A percentile compares a stretch with the other conserved stretches of the same genome.
phyloP scores from a whole-genome alignment of 1,140 invertebrate genomes.

The Antheraea pernyi region DNA sequence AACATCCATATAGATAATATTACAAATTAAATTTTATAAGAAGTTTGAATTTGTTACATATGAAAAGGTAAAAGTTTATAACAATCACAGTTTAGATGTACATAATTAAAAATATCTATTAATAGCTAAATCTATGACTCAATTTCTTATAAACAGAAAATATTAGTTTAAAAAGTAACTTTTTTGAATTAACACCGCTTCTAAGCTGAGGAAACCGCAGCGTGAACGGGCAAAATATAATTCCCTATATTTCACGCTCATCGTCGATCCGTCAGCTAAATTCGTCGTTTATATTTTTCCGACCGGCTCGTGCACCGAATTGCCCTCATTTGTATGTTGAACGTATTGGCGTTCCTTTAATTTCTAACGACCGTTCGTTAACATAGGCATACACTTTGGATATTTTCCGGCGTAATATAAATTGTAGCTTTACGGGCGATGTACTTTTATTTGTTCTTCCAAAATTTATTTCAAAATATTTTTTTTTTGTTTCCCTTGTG shows the following conservation, averaged over 20 bases:
- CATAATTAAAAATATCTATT: too few species aligned
- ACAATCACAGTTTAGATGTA: too few species aligned
- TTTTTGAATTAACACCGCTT: too few species aligned
- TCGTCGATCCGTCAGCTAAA: slow-evolving; percentile 20
- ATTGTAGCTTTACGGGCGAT: neutral
- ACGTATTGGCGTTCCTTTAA: slow-evolving; percentile 21
- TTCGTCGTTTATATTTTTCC: slow-evolving; percentile 27
- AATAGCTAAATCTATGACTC: too few species aligned
- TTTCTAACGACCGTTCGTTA: slow-evolving; percentile 18
- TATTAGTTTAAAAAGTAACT: too few species aligned
- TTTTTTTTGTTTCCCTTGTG: neutral
- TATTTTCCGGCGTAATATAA: neutral
- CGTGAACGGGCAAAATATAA: neutral
- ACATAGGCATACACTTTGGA: neutral
- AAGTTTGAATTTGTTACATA: too few species aligned
- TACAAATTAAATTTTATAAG: too few species aligned
- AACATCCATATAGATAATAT: too few species aligned
- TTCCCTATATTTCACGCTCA: neutral
- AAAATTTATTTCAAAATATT: neutral
- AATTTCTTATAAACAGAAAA: too few species aligned
- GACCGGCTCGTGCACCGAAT: slow-evolving; percentile 20
- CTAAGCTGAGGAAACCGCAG: neutral
- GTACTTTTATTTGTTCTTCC: neutral
- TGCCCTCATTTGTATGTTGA: slow-evolving; percentile 28
- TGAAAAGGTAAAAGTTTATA: too few species aligned